A percentile compares a stretch with the other conserved stretches of the same genome.
phyloP scores from a whole-genome alignment of 2,797 vertebrate genomes.

The Limosa lapponica region DNA sequence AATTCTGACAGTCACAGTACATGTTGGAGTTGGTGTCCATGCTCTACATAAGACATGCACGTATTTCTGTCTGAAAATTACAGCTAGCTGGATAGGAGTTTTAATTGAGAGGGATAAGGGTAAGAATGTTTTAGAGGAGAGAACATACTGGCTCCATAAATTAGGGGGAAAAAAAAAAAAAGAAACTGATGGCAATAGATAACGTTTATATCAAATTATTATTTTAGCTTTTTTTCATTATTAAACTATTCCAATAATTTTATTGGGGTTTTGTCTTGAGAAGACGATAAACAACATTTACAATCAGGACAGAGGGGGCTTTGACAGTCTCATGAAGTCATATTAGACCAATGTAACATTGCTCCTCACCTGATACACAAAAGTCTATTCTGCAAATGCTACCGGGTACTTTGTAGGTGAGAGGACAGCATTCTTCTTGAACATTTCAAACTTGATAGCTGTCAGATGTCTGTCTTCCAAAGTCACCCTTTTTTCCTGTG shows the following conservation, averaged over 20 bases:
- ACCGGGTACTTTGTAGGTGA: neutral
- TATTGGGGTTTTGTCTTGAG: neutral
- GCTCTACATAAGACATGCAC: neutral
- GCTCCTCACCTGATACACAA: neutral
- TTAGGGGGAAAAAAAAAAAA: neutral
- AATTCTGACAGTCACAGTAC: neutral
- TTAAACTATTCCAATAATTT: neutral
- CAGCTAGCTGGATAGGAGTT: neutral
- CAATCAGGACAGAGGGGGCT: rapidly evolving
- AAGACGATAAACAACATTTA: neutral
- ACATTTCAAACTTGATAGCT: neutral
- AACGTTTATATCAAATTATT: neutral
- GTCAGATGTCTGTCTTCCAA: neutral
- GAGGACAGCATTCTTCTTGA: neutral
- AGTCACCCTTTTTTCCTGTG: neutral
- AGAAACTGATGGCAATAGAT: neutral
- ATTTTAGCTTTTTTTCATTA: neutral
- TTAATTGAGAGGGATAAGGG: neutral
- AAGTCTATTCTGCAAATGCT: neutral
- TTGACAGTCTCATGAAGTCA: rapidly evolving
- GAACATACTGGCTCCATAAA: neutral
- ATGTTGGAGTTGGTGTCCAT: neutral
- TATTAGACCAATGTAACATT: neutral
- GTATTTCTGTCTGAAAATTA: neutral
- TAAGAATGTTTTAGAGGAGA: neutral